phyloP scores from a whole-genome alignment of 2,113 vertebrate species.

The Platycercus adscitus region DNA sequence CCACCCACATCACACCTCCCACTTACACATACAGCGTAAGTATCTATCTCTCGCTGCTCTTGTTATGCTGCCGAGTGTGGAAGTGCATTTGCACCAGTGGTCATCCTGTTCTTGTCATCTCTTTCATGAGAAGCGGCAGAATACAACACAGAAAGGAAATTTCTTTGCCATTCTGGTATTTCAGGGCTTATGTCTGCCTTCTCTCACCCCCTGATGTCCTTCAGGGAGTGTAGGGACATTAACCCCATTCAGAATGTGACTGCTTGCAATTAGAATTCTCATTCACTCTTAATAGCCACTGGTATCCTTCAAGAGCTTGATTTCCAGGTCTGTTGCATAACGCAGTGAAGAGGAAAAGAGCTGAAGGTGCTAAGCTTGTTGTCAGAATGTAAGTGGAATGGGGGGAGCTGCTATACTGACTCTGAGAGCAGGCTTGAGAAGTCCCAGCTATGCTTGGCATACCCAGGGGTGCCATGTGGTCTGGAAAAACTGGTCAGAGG shows the following conservation, averaged over 20 bases:
- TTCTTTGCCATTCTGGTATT: background rate
- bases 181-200: background rate
- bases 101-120: background rate
- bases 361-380: background rate
- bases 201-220: conserved; percentile 52
- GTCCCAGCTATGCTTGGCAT: background rate
- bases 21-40: background rate
- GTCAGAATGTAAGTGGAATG: background rate
- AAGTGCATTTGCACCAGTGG: background rate
- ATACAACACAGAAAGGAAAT: background rate
- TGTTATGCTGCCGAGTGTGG: fast-evolving
- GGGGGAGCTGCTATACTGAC: background rate
- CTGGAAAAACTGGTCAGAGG: background rate
- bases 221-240: conserved; percentile 54
- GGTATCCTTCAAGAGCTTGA: conserved; percentile 59
- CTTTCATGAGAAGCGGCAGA: background rate
- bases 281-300: conserved; percentile 63
- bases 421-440: background rate
- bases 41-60: background rate
- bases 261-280: conserved; percentile 71
- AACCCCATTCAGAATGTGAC: conserved; percentile 58
- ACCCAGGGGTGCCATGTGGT: background rate
- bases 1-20: background rate
- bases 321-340: background rate
- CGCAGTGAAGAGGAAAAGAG: background rate